A percentile compares a stretch with the other conserved stretches of the same genome.
Evolutionary conservation across 1,140 invertebrate genomes (phyloP).

Genomic region (Araneus ventricosus): DNA sequence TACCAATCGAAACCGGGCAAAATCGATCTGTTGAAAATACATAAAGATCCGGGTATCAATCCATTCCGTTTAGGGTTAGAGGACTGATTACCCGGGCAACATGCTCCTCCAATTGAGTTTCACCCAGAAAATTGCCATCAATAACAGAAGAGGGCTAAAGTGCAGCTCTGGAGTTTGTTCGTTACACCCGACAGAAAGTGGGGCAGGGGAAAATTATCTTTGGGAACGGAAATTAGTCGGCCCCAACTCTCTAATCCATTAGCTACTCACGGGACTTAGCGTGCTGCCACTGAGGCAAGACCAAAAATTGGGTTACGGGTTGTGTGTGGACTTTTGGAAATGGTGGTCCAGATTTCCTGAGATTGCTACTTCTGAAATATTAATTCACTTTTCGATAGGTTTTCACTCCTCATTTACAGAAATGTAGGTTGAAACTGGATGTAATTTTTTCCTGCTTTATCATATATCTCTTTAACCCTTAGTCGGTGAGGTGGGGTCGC

Average conservation of each 20-base stretch:
- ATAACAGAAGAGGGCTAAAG: neutral
- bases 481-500: too few relatives aligned
- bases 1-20: neutral
- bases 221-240: neutral
- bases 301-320: slow-evolving; percentile 17
- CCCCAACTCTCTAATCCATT: slow-evolving; percentile 19
- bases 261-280: slow-evolving; percentile 20
- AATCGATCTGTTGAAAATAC: slow-evolving; percentile 14
- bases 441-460: neutral
- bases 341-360: slow-evolving; percentile 35
- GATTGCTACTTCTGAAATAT: neutral
- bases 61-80: neutral
- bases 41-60: neutral
- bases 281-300: neutral
- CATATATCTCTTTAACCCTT: too few relatives aligned
- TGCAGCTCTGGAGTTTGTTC: neutral
- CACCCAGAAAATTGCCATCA: neutral
- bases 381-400: neutral
- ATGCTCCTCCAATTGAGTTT: neutral
- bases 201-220: neutral
- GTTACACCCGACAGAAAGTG: slow-evolving; percentile 23
- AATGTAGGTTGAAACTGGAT: neutral
- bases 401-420: neutral
- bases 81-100: neutral
- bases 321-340: slow-evolving; percentile 6